phyloP scores from a whole-genome alignment of 2,888 invertebrate species.

The Aphodius sticticus region DNA sequence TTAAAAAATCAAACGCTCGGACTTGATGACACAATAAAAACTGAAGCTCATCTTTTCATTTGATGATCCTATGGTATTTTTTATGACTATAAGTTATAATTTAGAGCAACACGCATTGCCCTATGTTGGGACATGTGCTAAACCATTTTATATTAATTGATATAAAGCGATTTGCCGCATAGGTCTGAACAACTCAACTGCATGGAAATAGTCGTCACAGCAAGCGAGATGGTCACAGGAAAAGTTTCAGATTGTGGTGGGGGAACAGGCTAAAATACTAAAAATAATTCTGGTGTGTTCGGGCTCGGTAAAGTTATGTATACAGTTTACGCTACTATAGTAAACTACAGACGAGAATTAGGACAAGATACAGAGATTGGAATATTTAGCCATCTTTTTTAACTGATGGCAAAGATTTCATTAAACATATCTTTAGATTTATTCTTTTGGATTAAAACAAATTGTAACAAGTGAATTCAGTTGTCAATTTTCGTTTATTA shows the following conservation, averaged over 20 bases:
- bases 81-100: neutral
- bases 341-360: too few relatives aligned
- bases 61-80: neutral
- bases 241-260: neutral
- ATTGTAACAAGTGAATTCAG: too few relatives aligned
- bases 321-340: neutral
- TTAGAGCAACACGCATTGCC: neutral
- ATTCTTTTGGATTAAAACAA: too few relatives aligned
- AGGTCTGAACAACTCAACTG: neutral
- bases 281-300: neutral
- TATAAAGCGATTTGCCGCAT: neutral
- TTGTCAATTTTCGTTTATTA: too few relatives aligned
- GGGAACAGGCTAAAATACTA: neutral
- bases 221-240: neutral
- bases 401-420: too few relatives aligned
- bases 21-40: neutral
- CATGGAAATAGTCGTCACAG: neutral
- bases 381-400: neutral
- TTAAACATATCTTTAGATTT: too few relatives aligned
- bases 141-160: neutral
- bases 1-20: neutral
- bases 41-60: neutral
- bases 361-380: too few relatives aligned
- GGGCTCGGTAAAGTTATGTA: neutral
- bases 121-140: neutral